Conservation (phyloP, 2,888 invertebrate genomes). For the Tryphoninae sp. region DNA sequence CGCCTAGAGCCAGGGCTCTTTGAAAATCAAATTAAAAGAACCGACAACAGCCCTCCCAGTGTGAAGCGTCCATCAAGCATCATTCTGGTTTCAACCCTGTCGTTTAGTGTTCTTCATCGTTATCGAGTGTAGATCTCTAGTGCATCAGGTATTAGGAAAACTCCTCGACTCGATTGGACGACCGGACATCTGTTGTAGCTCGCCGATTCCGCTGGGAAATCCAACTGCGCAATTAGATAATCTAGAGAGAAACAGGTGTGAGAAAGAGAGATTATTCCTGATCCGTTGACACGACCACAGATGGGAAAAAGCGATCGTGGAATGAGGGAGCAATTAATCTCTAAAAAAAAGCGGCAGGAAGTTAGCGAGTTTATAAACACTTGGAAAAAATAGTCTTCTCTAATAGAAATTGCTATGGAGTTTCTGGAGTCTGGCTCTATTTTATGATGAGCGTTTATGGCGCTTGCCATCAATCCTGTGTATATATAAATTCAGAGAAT, state of each 20-base stretch:
- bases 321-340: neutral
- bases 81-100: neutral
- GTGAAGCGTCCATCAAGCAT: neutral
- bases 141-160: too few relatives aligned
- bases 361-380: neutral
- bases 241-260: neutral
- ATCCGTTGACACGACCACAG: neutral
- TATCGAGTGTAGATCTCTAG: neutral
- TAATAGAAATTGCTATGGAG: too few relatives aligned
- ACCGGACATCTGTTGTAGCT: conserved; percentile 32
- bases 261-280: neutral
- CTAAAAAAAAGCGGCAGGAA: neutral
- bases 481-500: too few relatives aligned
- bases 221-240: neutral
- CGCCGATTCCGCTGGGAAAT: neutral
- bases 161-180: neutral
- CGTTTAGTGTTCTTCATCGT: neutral
- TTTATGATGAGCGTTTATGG: too few relatives aligned
- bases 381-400: neutral
- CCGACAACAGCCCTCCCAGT: neutral
- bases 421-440: too few relatives aligned
- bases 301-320: neutral
- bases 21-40: neutral
- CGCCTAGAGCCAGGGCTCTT: neutral
- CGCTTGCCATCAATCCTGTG: too few relatives aligned